Evolutionary conservation across 2,113 vertebrate genomes (phyloP).

Genomic region (Sitta europaea): DNA sequence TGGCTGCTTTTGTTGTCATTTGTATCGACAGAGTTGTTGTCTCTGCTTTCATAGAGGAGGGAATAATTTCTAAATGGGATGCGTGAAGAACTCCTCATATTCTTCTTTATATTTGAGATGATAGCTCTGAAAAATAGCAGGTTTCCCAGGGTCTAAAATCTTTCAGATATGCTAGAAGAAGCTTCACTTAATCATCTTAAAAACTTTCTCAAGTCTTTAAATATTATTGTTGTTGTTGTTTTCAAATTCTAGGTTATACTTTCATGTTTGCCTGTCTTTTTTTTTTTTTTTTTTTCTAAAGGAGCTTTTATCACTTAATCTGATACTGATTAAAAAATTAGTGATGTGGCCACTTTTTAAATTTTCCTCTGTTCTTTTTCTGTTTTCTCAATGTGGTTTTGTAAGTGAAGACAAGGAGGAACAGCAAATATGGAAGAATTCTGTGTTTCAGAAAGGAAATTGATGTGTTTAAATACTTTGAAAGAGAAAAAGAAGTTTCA

Average conservation of each 20-base stretch:
- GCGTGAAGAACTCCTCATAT: background rate
- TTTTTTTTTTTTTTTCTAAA: background rate
- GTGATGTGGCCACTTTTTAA: background rate
- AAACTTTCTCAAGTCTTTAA: background rate
- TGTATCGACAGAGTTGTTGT: background rate
- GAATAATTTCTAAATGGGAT: background rate
- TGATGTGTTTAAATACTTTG: background rate
- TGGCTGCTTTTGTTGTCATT: background rate
- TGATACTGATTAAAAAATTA: background rate
- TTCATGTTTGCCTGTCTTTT: background rate
- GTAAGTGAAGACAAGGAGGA: background rate
- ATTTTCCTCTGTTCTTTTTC: background rate
- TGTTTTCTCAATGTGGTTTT: background rate
- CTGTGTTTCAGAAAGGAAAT: background rate
- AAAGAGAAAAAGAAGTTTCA: background rate
- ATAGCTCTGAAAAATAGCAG: background rate
- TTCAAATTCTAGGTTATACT: background rate
- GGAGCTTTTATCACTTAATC: background rate
- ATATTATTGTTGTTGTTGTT: background rate
- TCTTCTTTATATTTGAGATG: background rate
- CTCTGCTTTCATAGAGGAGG: background rate
- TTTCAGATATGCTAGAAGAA: background rate
- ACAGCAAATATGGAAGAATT: background rate
- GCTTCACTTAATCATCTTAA: background rate
- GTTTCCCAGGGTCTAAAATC: background rate